Conservation (phyloP, 2,113 vertebrate genomes). For the Nicator chloris region DNA sequence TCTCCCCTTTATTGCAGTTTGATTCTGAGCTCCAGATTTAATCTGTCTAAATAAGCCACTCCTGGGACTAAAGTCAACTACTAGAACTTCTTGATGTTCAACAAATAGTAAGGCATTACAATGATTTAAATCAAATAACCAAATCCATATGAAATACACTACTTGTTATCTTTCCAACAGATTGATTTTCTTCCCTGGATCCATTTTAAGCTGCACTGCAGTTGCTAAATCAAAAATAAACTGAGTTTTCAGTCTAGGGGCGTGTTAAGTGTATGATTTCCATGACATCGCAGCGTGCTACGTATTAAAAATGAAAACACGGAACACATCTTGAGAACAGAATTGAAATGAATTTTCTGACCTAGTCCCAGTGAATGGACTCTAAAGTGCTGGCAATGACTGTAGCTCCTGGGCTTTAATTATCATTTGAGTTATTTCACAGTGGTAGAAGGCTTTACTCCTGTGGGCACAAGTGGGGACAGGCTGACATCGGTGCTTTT, state of each 20-base stretch:
- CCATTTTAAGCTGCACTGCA: neutral
- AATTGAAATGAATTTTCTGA: slow-evolving; percentile 51
- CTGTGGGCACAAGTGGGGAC: neutral
- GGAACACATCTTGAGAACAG: neutral
- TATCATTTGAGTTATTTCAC: neutral
- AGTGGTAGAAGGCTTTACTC: neutral
- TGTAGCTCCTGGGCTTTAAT: neutral
- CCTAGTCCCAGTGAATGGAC: neutral
- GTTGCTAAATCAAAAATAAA: slow-evolving; percentile 36
- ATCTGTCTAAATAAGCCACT: slow-evolving; percentile 3
- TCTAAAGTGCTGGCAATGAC: slow-evolving; percentile 4
- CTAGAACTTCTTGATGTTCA: neutral
- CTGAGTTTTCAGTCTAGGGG: neutral
- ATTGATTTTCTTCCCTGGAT: slow-evolving; percentile 38
- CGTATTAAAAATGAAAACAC: slow-evolving; percentile 13
- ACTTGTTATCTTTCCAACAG: slow-evolving; percentile 31
- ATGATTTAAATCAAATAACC: slow-evolving; percentile 28
- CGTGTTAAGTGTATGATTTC: neutral
- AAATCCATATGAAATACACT: neutral
- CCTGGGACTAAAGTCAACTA: neutral
- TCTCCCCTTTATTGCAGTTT: neutral
- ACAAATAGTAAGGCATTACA: slow-evolving; percentile 14
- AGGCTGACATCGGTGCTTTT: neutral
- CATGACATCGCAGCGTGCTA: neutral
- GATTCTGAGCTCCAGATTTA: neutral